Conservation (phyloP, 2,797 vertebrate species). For the Trichosurus vulpecula region DNA sequence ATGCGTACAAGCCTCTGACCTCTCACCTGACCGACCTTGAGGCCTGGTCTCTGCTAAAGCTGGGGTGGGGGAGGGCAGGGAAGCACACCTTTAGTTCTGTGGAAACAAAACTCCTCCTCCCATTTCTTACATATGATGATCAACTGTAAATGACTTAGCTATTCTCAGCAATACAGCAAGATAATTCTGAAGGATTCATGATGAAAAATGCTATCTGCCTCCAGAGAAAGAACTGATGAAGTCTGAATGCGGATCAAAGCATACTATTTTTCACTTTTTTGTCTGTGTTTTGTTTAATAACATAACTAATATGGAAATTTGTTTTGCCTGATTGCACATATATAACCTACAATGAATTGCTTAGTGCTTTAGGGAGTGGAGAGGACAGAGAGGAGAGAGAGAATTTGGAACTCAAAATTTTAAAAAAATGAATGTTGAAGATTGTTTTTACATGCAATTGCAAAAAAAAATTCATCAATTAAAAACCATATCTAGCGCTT, state of each 20-base stretch:
- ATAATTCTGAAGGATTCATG: not conserved
- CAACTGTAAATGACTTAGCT: no score
- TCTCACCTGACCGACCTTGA: no score
- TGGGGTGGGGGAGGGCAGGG: no score
- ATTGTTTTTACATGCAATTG: no score
- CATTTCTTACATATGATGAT: no score
- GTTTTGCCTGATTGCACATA: not conserved
- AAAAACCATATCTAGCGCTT: no score
- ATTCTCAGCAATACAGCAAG: no score
- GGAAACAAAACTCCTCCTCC: no score
- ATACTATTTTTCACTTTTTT: not conserved
- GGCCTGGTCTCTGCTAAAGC: no score
- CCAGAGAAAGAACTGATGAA: not conserved
- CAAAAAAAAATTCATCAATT: no score
- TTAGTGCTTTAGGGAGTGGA: not conserved
- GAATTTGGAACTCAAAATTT: not conserved
- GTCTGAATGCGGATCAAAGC: not conserved
- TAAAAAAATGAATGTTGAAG: not conserved
- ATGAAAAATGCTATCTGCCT: not conserved
- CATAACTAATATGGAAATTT: not conserved
- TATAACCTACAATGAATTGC: not conserved
- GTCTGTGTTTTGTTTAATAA: not conserved
- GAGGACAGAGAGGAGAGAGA: not conserved
- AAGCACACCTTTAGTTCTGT: no score
- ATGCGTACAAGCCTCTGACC: no score